phyloP scores from a whole-genome alignment of 2,113 vertebrate species.

The Dicerorhinus sumatrensis region DNA sequence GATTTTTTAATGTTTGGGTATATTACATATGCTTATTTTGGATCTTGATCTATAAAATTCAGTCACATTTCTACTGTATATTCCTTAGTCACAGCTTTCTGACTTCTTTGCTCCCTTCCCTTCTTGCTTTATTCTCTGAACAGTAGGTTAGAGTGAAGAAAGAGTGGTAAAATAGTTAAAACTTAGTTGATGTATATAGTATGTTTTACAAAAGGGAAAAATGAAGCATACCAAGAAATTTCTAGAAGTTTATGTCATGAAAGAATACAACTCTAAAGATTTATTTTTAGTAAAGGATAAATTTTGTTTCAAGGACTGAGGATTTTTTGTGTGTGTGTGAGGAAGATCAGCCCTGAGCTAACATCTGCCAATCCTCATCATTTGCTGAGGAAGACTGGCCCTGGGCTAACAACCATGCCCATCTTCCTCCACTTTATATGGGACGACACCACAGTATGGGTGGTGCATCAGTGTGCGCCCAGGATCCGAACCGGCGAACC shows the following conservation, averaged over 20 bases:
- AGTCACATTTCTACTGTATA: not conserved
- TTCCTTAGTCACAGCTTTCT: not conserved
- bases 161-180: not conserved
- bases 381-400: no score
- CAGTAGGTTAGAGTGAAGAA: not conserved
- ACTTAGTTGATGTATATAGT: not conserved
- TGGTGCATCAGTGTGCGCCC: no score
- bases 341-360: no score
- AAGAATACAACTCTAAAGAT: not conserved
- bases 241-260: slow-evolving; percentile 12
- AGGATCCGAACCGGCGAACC: no score
- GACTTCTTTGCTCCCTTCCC: not conserved
- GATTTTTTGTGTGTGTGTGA: not conserved
- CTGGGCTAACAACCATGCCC: no score
- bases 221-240: not conserved
- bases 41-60: not conserved
- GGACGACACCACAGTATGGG: no score
- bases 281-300: slow-evolving; percentile 23
- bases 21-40: not conserved
- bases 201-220: slow-evolving; percentile 6
- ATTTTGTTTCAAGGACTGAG: not conserved
- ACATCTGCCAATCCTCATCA: no score
- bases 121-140: not conserved
- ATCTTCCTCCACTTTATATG: no score
- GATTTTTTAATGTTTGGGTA: not conserved